Percentiles rank a stretch among this genome's conserved stretches.
phyloP scores from a whole-genome alignment of 2,888 invertebrate species.

The Plemyria rubiginata region DNA sequence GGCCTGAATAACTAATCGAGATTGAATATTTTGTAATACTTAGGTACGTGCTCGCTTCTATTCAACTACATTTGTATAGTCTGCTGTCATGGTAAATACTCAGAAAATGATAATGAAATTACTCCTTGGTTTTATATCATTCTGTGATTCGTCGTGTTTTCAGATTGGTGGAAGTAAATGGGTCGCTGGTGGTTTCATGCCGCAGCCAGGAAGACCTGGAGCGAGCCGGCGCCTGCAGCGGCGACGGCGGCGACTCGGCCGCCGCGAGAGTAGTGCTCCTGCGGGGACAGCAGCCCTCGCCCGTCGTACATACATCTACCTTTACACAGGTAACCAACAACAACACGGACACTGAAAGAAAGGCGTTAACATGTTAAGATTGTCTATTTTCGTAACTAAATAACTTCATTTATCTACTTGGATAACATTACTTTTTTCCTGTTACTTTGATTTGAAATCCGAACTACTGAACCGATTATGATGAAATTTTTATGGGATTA shows the following conservation, averaged over 20 bases:
- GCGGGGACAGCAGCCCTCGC: slow-evolving; percentile 53
- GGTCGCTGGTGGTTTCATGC: slow-evolving; percentile 88
- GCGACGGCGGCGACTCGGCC: slow-evolving; percentile 87
- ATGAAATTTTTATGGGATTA: too few species aligned
- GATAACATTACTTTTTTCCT: too few species aligned
- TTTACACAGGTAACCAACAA: slow-evolving; percentile 63
- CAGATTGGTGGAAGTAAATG: slow-evolving; percentile 93
- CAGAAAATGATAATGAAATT: not conserved
- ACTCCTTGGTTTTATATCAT: not conserved
- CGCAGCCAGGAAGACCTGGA: slow-evolving; percentile 89
- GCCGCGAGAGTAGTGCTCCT: slow-evolving; percentile 88
- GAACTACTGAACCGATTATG: too few species aligned
- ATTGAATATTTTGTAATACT: too few species aligned
- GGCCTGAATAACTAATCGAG: not conserved
- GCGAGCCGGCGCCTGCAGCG: too few species aligned
- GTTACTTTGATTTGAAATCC: too few species aligned
- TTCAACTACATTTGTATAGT: too few species aligned
- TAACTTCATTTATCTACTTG: too few species aligned
- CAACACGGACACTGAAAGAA: not conserved
- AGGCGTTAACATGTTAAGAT: too few species aligned
- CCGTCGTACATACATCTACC: slow-evolving; percentile 58
- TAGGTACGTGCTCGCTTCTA: too few species aligned
- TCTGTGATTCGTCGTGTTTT: not conserved
- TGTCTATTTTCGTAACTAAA: too few species aligned
- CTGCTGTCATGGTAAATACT: too few species aligned